Evolutionary conservation across 1,140 invertebrate genomes (phyloP), one percentile per base, ranked within the genome.

Genomic region (Drosophila pruinosa): DNA sequence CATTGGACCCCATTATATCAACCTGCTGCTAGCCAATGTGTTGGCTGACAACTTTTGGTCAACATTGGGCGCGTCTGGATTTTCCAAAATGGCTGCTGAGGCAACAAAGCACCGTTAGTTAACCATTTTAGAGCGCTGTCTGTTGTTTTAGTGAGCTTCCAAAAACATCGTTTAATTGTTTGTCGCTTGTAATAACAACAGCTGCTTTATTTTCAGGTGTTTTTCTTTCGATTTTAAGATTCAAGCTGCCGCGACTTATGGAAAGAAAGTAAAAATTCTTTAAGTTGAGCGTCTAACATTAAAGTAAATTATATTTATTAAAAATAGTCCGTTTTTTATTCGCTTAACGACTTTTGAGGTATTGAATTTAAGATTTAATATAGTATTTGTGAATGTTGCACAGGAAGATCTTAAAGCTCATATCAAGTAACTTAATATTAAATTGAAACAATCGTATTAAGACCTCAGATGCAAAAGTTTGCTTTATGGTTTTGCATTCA

Each of bases 31-130:
- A 26, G 34, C 38, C 43, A 38, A 48, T 45, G 41, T 24, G 21
- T 43, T 53, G 22, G 4, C 26, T 15, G 50, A 26, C 45, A 52
- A 68, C 14, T 65, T 50, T 41, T 38, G 14, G 43, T 56, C 31
- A 24, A 39, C 45, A 43, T 57, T 58, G 17, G 7, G 43, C 2
- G 1, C 61, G 19, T 24, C 36, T 19, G 12, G 15, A 21, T 24
- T 45, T 31, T 12, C 3, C 45, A 62, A 39, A 39, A 62, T 52
- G 47, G 14, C 28, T 61, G 57, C 28, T 38, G 8, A 1, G 19
- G 12, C 6, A 64, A 24, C 38, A 65, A 58, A 67, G 31, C 5
- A 38, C 28, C 21, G 7, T 65, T 57, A 57, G 39, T 14, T 67
- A 8, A 6, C 28, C 14, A 65, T 34, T 57, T 65, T 24, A 45